These are phyloP conservation scores for Bostrychus sinensis DNA, from an alignment of 2,113 vertebrate species.

Conservation along the genomic window DNA sequence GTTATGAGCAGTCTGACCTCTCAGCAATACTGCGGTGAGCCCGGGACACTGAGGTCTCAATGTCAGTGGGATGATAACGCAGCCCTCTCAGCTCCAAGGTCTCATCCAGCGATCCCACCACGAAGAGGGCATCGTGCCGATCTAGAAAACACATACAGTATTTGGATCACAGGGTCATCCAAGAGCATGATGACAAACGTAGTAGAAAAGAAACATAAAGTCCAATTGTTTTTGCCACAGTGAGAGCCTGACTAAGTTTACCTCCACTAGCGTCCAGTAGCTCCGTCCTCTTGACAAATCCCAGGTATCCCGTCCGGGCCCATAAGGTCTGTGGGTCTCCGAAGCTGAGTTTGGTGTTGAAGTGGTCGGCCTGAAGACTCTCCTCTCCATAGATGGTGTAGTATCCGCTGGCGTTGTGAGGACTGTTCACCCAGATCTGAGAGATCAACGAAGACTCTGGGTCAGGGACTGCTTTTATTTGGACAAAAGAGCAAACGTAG, in stretches of 20 bases:
- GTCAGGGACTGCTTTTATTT: conserved; percentile 11
- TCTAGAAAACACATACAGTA: conserved; percentile 74
- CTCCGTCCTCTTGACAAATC: conserved; percentile 94
- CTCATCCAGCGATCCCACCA: conserved; percentile 95
- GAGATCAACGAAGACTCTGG: not conserved
- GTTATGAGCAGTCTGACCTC: conserved; percentile 81
- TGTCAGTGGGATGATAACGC: conserved; percentile 95
- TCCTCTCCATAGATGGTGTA: conserved; percentile 98
- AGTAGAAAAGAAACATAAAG: not conserved
- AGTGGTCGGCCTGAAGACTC: conserved; percentile 94
- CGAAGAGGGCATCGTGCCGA: conserved; percentile 94
- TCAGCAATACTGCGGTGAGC: conserved; percentile 97
- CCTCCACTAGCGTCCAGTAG: conserved; percentile 93
- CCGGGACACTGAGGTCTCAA: conserved; percentile 95
- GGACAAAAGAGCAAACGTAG: not conserved
- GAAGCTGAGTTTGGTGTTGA: conserved; percentile 97
- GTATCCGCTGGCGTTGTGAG: conserved; percentile 94
- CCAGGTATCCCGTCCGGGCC: conserved; percentile 94
- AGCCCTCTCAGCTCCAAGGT: conserved; percentile 93
- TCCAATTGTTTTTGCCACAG: not conserved
- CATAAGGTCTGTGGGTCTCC: conserved; percentile 94
- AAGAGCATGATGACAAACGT: not conserved
- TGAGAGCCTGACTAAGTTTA: no score
- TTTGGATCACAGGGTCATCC: not conserved
- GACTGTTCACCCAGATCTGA: conserved; percentile 96